Conservation (phyloP, 2,797 vertebrate genomes). For the Pipistrellus nathusii region DNA sequence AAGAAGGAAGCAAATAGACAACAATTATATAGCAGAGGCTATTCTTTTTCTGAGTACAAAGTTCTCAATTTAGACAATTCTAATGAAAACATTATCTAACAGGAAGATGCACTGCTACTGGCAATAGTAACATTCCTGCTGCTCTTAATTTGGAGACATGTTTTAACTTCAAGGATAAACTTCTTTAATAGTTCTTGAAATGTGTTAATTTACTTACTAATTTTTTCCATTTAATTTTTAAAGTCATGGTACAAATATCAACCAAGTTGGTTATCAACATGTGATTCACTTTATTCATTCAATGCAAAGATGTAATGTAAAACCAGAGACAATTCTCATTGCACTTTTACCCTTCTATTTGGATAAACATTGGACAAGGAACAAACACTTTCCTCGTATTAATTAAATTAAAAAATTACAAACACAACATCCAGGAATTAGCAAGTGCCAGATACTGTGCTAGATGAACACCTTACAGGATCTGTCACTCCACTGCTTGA, state of each 20-base stretch:
- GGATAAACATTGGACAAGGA: no score
- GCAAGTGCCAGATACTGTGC: not conserved
- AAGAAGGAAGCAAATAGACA: not conserved
- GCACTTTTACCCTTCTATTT: not conserved
- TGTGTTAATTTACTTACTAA: conserved; percentile 5
- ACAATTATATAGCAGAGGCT: not conserved
- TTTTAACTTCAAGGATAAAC: conserved; percentile 24
- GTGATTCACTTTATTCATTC: not conserved
- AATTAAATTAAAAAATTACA: not conserved
- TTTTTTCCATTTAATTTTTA: not conserved
- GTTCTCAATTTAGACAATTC: not conserved
- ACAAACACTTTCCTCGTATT: not conserved
- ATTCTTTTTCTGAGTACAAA: conserved; percentile 11
- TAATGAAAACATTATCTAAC: not conserved
- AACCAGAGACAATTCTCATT: not conserved
- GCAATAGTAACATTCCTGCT: not conserved
- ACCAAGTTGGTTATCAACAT: not conserved
- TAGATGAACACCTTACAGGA: not conserved
- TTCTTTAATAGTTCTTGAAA: conserved; percentile 1
- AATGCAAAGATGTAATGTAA: not conserved
- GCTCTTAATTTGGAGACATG: not conserved
- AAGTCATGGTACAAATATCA: conserved; percentile 19
- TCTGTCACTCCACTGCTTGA: not conserved
- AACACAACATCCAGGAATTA: not conserved
- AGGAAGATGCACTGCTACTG: not conserved